These are phyloP conservation scores for Spilogale gracilis DNA, from an alignment of 2,113 vertebrate species.

Conservation along the genomic window DNA sequence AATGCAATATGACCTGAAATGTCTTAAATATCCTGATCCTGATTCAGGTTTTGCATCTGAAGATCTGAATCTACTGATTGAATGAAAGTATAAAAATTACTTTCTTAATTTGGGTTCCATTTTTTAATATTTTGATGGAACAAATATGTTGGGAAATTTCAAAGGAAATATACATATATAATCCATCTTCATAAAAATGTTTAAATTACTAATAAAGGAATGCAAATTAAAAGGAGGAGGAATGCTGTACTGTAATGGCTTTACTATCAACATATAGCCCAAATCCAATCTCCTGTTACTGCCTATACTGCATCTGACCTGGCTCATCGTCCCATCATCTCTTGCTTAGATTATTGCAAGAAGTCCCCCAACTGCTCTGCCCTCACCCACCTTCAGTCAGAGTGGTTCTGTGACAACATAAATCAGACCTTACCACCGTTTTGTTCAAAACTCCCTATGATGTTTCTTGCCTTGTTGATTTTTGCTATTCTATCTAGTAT, in stretches of 20 bases:
- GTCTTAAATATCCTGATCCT: neutral
- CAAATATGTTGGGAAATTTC: neutral
- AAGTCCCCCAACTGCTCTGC: neutral
- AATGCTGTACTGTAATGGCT: neutral
- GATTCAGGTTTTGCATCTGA: neutral
- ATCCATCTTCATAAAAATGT: neutral
- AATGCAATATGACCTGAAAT: neutral
- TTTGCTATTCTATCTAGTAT: too few relatives aligned
- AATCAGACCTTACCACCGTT: neutral
- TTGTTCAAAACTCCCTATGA: neutral
- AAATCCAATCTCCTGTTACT: neutral
- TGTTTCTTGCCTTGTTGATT: too few relatives aligned
- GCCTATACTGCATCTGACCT: neutral
- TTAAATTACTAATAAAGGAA: neutral
- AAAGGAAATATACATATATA: neutral
- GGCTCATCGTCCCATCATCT: neutral
- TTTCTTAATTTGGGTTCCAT: neutral
- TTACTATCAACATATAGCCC: neutral
- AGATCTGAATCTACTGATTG: neutral
- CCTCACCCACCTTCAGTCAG: neutral
- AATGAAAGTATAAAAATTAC: neutral
- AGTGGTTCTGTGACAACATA: neutral
- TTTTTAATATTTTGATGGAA: neutral
- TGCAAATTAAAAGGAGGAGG: neutral
- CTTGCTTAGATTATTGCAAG: neutral